Conservation (phyloP, 2,888 invertebrate species). For the Ophion ventricosus region DNA sequence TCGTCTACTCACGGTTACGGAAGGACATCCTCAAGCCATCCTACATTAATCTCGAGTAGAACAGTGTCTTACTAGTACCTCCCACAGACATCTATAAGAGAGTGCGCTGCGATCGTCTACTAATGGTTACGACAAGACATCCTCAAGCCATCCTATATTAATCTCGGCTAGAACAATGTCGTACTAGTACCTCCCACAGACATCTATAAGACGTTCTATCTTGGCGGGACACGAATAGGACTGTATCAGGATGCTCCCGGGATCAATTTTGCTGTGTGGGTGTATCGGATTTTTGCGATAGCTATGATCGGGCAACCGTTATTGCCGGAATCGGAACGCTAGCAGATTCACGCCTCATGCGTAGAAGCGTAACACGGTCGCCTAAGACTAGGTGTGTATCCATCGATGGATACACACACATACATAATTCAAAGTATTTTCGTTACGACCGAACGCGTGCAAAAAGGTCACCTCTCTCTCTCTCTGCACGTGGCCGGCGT, state of each 20-base stretch:
- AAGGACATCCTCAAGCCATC: conserved; percentile 27
- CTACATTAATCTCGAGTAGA: conserved; percentile 14
- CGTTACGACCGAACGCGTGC: too few species aligned
- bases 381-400: too few species aligned
- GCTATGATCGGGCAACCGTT: too few species aligned
- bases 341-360: too few species aligned
- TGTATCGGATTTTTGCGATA: too few species aligned
- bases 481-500: too few species aligned
- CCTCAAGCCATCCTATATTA: conserved; percentile 18
- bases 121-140: conserved; percentile 4
- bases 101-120: conserved; percentile 19
- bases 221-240: conserved; percentile 9
- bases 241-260: conserved; percentile 16
- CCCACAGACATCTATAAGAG: conserved; percentile 31
- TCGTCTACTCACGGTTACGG: conserved; percentile 30
- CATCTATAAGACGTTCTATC: conserved; percentile 3
- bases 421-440: too few species aligned
- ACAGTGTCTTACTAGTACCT: conserved; percentile 18
- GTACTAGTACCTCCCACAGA: conserved; percentile 5
- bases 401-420: too few species aligned
- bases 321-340: too few species aligned
- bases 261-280: conserved; percentile 16
- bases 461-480: too few species aligned
- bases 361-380: too few species aligned
- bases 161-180: conserved; percentile 7